phyloP scores from a whole-genome alignment of 2,888 invertebrate genomes.

The Lasioglossum figueresi region DNA sequence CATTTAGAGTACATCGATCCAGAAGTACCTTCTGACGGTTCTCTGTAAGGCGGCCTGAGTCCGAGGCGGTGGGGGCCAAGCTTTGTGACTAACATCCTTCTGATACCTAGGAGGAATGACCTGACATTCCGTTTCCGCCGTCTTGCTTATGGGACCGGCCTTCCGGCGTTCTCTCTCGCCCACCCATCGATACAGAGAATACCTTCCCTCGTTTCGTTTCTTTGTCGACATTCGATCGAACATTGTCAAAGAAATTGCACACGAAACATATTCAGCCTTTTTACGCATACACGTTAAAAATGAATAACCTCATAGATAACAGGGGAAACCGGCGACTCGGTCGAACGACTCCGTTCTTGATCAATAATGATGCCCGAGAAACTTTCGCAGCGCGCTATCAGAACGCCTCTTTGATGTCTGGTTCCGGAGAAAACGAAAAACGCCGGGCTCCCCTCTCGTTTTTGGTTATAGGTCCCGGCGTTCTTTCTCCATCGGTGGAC shows the following conservation, averaged over 20 bases:
- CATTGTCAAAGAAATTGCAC: slow-evolving; percentile 9
- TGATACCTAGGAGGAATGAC: slow-evolving; percentile 31
- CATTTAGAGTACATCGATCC: slow-evolving; percentile 57
- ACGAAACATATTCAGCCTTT: slow-evolving; percentile 9
- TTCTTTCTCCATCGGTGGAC: background rate
- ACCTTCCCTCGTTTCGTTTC: background rate
- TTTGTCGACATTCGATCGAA: slow-evolving; percentile 17
- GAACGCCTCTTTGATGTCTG: slow-evolving; percentile 8
- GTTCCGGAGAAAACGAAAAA: background rate
- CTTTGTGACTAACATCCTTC: slow-evolving; percentile 33
- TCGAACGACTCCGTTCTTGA: background rate
- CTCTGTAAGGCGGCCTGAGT: slow-evolving; percentile 5
- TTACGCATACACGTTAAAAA: background rate
- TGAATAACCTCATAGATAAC: slow-evolving; percentile 8
- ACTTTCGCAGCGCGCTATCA: background rate
- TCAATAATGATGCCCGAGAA: background rate
- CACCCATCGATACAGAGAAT: background rate
- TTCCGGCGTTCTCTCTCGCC: background rate
- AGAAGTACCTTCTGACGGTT: slow-evolving; percentile 28
- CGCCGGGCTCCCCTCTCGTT: background rate
- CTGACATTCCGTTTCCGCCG: slow-evolving; percentile 22
- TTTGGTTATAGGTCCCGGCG: background rate
- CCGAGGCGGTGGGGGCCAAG: background rate
- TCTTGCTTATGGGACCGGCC: slow-evolving; percentile 14
- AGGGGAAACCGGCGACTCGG: background rate